A percentile compares a stretch with the other conserved stretches of the same genome.
These are phyloP conservation scores for Toxonevra muliebris DNA, from an alignment of 2,888 invertebrate genomes.

Conservation along the genomic window DNA sequence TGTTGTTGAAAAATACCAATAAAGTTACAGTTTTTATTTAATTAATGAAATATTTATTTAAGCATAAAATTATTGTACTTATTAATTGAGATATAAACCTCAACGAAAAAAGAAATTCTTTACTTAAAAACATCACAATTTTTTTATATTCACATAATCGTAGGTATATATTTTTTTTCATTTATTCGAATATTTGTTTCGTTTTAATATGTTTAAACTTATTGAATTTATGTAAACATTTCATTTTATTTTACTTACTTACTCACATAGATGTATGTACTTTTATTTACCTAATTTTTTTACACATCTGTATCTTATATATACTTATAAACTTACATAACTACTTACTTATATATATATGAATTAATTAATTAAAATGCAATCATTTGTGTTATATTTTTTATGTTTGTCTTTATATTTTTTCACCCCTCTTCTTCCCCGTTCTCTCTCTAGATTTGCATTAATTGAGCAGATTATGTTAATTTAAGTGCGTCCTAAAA, in stretches of 20 bases:
- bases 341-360: slow-evolving; percentile 8
- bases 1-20: too few species aligned
- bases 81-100: too few species aligned
- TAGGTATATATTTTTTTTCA: too few species aligned
- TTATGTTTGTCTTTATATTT: slow-evolving; percentile 16
- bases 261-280: not conserved
- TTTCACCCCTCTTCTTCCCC: slow-evolving; percentile 10
- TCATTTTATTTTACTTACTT: not conserved
- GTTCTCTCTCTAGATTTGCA: slow-evolving; percentile 46
- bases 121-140: too few species aligned
- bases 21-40: too few species aligned
- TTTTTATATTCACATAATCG: too few species aligned
- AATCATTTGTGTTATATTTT: slow-evolving; percentile 12
- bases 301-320: not conserved
- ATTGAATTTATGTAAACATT: too few species aligned
- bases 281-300: slow-evolving; percentile 9
- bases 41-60: too few species aligned
- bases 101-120: too few species aligned
- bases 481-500: slow-evolving; percentile 47
- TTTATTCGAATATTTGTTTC: too few species aligned
- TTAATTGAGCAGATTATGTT: slow-evolving; percentile 54
- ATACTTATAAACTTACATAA: slow-evolving; percentile 13
- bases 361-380: slow-evolving; percentile 23
- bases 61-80: too few species aligned
- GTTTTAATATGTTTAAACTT: too few species aligned